phyloP scores from a whole-genome alignment of 2,113 vertebrate species.

The Actenoides hombroni region DNA sequence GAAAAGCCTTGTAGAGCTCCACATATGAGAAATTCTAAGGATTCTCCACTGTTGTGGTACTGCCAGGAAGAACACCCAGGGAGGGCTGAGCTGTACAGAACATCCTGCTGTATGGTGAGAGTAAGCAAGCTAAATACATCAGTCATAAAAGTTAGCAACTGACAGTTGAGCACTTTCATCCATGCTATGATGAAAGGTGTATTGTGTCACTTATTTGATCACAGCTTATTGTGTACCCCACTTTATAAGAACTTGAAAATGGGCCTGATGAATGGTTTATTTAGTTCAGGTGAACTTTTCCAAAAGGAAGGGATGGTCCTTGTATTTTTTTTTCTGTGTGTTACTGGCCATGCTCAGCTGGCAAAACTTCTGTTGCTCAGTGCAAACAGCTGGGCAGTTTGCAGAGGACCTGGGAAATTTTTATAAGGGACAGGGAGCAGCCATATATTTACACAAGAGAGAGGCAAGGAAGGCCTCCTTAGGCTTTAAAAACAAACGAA shows the following conservation, averaged over 20 bases:
- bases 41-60: background rate
- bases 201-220: background rate
- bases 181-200: background rate
- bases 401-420: background rate
- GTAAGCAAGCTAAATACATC: background rate
- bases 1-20: background rate
- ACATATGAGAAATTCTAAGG: background rate
- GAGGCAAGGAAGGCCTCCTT: background rate
- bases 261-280: background rate
- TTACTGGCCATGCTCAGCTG: background rate
- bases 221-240: background rate
- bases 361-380: background rate
- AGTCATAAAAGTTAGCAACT: background rate
- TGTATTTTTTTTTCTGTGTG: background rate
- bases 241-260: background rate
- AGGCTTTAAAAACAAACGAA: background rate
- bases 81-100: background rate
- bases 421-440: background rate
- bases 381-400: background rate
- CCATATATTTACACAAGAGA: fast-evolving
- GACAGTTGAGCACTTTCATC: background rate
- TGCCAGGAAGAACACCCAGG: background rate
- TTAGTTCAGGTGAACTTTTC: background rate
- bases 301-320: background rate
- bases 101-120: background rate